Percentiles rank a stretch among this genome's conserved stretches.
Evolutionary conservation across 30 jellyfish, hydroid and myxozoan species (phyloP).

Genomic region (Turritopsis dohrnii): DNA sequence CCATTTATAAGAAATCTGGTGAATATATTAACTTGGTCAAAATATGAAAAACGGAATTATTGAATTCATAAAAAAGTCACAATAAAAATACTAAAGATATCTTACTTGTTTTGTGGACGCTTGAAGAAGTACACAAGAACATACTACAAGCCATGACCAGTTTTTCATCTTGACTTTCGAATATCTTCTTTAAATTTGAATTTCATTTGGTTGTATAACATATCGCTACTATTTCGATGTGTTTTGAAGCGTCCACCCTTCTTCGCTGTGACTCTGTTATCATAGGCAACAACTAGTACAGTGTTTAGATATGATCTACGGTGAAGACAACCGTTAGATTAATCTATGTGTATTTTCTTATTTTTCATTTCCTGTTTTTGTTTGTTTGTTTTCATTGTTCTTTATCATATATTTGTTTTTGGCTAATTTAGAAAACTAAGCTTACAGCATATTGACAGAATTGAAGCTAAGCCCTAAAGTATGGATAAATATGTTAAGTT

Average conservation of each 20-base stretch:
- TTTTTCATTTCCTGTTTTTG: background rate
- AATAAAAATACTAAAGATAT: too few relatives aligned
- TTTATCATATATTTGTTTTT: background rate
- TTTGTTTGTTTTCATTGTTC: background rate
- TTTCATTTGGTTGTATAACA: background rate
- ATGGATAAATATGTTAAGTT: background rate
- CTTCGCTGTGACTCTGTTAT: background rate
- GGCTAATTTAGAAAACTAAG: background rate
- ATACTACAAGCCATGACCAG: background rate
- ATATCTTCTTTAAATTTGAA: background rate
- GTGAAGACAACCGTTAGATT: background rate
- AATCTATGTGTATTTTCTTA: background rate
- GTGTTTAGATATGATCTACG: background rate
- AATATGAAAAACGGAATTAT: too few relatives aligned
- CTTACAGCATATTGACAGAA: background rate
- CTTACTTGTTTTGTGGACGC: background rate
- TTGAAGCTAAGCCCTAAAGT: background rate
- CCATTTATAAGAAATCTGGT: too few relatives aligned
- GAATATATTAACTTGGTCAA: too few relatives aligned
- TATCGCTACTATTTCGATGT: background rate
- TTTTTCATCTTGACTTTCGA: background rate
- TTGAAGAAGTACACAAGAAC: background rate
- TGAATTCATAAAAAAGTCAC: too few relatives aligned
- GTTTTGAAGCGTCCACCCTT: background rate
- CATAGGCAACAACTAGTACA: background rate